A percentile compares a stretch with the other conserved stretches of the same genome.
These are phyloP conservation scores for Diplogasteroides magnus DNA, from an alignment of 1,140 invertebrate genomes.

Conservation along the genomic window DNA sequence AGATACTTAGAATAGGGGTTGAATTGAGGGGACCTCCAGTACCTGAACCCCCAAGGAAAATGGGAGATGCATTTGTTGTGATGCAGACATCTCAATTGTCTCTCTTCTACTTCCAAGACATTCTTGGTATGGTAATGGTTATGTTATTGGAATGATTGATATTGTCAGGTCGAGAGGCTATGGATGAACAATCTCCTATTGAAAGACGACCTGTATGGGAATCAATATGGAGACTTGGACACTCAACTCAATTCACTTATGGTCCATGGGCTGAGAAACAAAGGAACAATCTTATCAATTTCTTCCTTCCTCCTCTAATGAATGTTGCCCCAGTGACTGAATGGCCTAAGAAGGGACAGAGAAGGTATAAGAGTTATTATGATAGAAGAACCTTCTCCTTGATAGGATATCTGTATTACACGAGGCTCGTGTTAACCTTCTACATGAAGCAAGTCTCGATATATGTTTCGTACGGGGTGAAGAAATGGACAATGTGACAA, in stretches of 20 bases:
- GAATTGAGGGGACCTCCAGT: not conserved
- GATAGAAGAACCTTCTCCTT: not conserved
- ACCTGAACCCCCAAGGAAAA: slow-evolving; percentile 86
- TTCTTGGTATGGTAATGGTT: slow-evolving; percentile 36
- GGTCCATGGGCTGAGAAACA: slow-evolving; percentile 97
- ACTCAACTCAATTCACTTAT: slow-evolving; percentile 93
- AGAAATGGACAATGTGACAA: slow-evolving; percentile 49
- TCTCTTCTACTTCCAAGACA: slow-evolving; percentile 51
- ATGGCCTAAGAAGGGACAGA: slow-evolving; percentile 45
- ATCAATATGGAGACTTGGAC: slow-evolving; percentile 62
- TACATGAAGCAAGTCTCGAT: slow-evolving; percentile 48
- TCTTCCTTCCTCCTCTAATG: slow-evolving; percentile 77
- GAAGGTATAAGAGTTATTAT: slow-evolving; percentile 10
- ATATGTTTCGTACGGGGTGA: slow-evolving; percentile 52
- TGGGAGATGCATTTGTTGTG: slow-evolving; percentile 96
- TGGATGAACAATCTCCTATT: not conserved
- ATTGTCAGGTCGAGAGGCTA: not conserved
- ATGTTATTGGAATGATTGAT: not conserved
- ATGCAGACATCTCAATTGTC: slow-evolving; percentile 79
- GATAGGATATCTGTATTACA: slow-evolving; percentile 38
- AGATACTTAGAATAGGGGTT: no score
- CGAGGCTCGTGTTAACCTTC: slow-evolving; percentile 37
- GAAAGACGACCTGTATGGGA: slow-evolving; percentile 45
- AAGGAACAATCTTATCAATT: slow-evolving; percentile 85
- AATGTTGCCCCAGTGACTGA: slow-evolving; percentile 32